These are phyloP conservation scores for Diploscapter pachys DNA, from an alignment of 1,140 invertebrate genomes.

Conservation along the genomic window DNA sequence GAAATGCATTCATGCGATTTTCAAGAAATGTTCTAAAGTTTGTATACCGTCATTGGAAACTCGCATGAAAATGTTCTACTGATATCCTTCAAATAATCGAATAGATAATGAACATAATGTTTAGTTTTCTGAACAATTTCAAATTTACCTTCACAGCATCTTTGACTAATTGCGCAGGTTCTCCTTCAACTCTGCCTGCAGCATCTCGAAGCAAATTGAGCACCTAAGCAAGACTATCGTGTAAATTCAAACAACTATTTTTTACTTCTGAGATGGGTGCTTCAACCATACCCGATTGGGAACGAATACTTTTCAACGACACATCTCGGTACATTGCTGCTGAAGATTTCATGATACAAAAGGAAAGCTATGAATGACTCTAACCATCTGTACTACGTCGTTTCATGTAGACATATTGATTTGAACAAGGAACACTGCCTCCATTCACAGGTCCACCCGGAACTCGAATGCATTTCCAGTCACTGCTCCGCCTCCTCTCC, in stretches of 20 bases:
- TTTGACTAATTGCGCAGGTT: conserved; percentile 24
- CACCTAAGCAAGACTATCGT: conserved; percentile 10
- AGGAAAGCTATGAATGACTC: conserved; percentile 11
- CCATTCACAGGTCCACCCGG: conserved; percentile 47
- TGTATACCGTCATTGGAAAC: neutral
- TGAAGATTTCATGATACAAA: conserved; percentile 5
- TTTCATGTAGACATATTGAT: conserved; percentile 58
- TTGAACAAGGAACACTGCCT: conserved; percentile 30
- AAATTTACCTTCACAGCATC: conserved; percentile 26
- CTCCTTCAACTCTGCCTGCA: conserved; percentile 22
- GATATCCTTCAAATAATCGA: no score
- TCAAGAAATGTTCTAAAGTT: no score
- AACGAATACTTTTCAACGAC: conserved; percentile 32
- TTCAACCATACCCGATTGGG: conserved; percentile 30
- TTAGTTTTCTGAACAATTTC: neutral
- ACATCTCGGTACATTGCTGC: conserved; percentile 35
- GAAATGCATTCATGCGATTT: no score
- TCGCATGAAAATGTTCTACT: neutral
- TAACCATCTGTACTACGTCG: conserved; percentile 58
- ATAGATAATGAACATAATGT: neutral
- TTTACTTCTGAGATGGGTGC: conserved; percentile 37
- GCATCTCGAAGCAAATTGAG: conserved; percentile 35
- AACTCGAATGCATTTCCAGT: conserved; percentile 59
- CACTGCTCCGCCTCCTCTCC: conserved; percentile 45
- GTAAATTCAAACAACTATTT: neutral